Evolutionary conservation across 1,140 invertebrate species (phyloP).

Genomic region (Trichogramma pretiosum): DNA sequence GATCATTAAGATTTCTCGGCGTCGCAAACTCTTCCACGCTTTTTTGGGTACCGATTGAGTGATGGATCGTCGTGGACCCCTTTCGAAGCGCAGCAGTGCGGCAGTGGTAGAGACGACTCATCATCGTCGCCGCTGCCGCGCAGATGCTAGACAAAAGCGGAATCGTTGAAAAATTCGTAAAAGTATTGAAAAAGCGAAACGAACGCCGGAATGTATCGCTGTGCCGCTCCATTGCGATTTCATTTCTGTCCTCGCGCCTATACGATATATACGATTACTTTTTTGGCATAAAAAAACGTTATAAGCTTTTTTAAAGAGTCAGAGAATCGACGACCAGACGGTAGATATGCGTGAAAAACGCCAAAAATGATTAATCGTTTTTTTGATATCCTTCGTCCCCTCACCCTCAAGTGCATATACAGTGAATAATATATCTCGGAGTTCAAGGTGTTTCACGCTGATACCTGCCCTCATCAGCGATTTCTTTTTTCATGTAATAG

Average conservation of each 20-base stretch:
- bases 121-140: slow-evolving; percentile 19
- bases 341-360: slow-evolving; percentile 37
- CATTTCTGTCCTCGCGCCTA: no score
- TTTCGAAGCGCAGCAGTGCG: slow-evolving; percentile 23
- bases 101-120: slow-evolving; percentile 23
- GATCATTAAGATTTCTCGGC: slow-evolving; percentile 43
- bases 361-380: slow-evolving; percentile 41
- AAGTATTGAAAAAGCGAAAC: slow-evolving; percentile 17
- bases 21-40: slow-evolving; percentile 39
- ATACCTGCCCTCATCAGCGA: slow-evolving; percentile 2
- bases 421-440: no score
- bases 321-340: slow-evolving; percentile 23
- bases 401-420: slow-evolving; percentile 15
- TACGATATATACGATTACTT: slow-evolving; percentile 9
- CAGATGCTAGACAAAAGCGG: slow-evolving; percentile 18
- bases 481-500: slow-evolving; percentile 10
- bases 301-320: slow-evolving; percentile 16
- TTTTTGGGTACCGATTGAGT: slow-evolving; percentile 32
- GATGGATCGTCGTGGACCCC: slow-evolving; percentile 35
- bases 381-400: slow-evolving; percentile 28
- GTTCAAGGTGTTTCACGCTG: background rate
- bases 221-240: no score
- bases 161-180: slow-evolving; percentile 27
- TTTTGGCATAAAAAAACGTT: slow-evolving; percentile 6
- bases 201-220: slow-evolving; percentile 22